phyloP scores from a whole-genome alignment of 2,113 vertebrate species.

The Brachyhypopomus gauderio region DNA sequence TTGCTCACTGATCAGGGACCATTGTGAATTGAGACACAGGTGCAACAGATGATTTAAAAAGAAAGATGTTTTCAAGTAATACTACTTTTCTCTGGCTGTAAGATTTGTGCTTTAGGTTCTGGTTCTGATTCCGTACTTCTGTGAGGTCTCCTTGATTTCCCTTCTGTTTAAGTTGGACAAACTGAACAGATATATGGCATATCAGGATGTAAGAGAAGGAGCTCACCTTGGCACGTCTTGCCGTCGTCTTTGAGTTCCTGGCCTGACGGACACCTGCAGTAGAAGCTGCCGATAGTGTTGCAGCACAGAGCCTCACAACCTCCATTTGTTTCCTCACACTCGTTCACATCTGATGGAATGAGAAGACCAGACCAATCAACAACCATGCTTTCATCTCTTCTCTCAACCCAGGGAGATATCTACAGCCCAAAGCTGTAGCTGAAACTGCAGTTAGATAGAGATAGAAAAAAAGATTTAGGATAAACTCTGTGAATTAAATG shows the following conservation, averaged over 20 bases:
- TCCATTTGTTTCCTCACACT: constrained; percentile 74
- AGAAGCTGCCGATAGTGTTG: constrained; percentile 84
- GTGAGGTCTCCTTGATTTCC: too few relatives aligned
- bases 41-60: too few relatives aligned
- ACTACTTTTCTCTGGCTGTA: too few relatives aligned
- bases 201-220: neutral
- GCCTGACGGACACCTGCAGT: constrained; percentile 75
- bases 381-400: constrained; percentile 53
- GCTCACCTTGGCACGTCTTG: constrained; percentile 77
- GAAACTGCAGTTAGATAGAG: too few relatives aligned
- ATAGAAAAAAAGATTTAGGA: too few relatives aligned
- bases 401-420: constrained; percentile 68
- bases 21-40: too few relatives aligned
- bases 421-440: constrained; percentile 27
- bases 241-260: constrained; percentile 72
- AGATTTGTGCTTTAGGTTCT: too few relatives aligned
- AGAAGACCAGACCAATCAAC: constrained; percentile 23
- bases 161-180: neutral
- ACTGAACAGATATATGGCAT: neutral
- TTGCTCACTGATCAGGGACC: too few relatives aligned
- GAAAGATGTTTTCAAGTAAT: too few relatives aligned
- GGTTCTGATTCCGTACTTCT: too few relatives aligned
- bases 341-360: constrained; percentile 75
- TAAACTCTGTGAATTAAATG: too few relatives aligned
- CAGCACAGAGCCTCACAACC: constrained; percentile 77